Base-by-base conservation (phyloP, 2,797 vertebrate genomes). In the Ciconia nigra region DNA sequence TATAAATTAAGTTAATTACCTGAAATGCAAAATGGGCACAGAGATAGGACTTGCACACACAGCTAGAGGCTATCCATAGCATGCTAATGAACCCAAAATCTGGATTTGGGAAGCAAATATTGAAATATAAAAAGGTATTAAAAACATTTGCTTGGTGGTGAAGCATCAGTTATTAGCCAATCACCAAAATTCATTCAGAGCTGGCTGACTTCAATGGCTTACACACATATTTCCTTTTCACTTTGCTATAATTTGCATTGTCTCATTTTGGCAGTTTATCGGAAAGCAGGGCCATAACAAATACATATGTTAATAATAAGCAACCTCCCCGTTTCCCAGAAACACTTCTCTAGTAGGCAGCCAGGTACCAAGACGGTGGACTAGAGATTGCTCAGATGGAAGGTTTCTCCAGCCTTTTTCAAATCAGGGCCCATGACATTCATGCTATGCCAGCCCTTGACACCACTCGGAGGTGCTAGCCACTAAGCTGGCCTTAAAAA, bases 1-100 rank as follows among this genome's bases (percentile, higher is more conserved):
- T 51, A 92, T n/a, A 62, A 90, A 70, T 81, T 87, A 83, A 84
- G 42, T 9, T 81, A 93, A 90, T 77, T 89, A 37, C 49, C 82
- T 73, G 57, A 87, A 84, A 87, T 59, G 54, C 35, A 81, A 82
- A 91, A 82, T 13, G 54, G 41, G 26, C 31, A 54, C 33, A 88
- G 52, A 84, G 54, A 46, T 2, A 89, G 21, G 49, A 83, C 61
- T 58, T 65, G 7, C n/a, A 46, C 31, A 74, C 22, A 24, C 7
- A 69, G 52, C 39, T 85, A 63, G 13, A 62, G 14, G 39, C 24
- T 63, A 78, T 35, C 49, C n/a, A 73, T 29, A 91, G 29, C 51
- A 86, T 49, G 39, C 6, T 87, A 62, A 94, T 46, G 11, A 95
- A 81, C 20, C 37, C 13, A 8, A 74, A 67, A 71, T 54, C 44